Base-by-base conservation (phyloP, 2,113 vertebrate species). In the Hemiprocne comata region DNA sequence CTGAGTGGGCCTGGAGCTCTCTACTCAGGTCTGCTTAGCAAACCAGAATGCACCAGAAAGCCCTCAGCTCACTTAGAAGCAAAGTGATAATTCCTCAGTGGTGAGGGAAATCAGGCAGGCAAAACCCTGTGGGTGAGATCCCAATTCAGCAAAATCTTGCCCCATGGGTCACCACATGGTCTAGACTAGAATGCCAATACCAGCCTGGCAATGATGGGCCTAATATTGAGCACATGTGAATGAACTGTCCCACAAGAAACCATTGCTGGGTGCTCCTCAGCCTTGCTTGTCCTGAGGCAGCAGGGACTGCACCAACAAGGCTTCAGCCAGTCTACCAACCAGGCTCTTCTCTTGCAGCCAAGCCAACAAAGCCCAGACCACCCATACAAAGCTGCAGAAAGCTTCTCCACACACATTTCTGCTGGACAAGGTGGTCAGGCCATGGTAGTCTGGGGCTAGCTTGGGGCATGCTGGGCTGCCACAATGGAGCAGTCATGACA, bases 391-490 rank as follows among this genome's bases (percentile, higher is more conserved):
- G 10, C 40, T 70, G 29, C 42, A 78, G 73, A 46, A 44, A 66
- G 17, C 36, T 77, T 48, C 51, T 73, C 28, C 9, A 2, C 28
- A 20, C 16, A 46, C 15, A 10, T 24, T 53, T 87, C 62, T 71
- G 17, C 53, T 65, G 38, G 26, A 42, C n/a, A 34, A 71, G n/a
- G 19, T 38, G 6, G 4, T 69, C 53, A 38, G 53, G 53, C 20
- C 11, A 4, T 5, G 11, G 31, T 44, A 29, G 7, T 17, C 42
- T 72, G 53, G 13, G 42, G 29, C 16, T 72, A 17, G 29, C 16
- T 75, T 0, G 0, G 17, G 29, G 9, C 0, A 0, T 80, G 23
- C 72, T 86, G 58, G 34, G 15, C 18, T 2, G 2, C 10, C 24
- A 34, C 33, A 51, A 0, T 11, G 46, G n/a, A 38, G 34, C 36